These are phyloP conservation scores for Liasis olivaceus DNA, from an alignment of 2,797 vertebrate species.

Conservation along the genomic window DNA sequence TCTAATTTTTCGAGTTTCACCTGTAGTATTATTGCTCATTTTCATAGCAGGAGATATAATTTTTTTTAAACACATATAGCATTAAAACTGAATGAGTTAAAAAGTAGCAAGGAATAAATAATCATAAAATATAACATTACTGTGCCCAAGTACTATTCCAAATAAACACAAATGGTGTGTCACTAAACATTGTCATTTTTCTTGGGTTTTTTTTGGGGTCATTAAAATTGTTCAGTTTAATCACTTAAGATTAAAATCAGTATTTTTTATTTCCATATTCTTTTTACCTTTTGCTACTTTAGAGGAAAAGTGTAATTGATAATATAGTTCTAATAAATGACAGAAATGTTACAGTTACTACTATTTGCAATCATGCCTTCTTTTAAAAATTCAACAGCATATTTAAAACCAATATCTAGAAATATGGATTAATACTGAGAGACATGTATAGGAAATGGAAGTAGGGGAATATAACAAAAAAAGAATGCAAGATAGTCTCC, in stretches of 20 bases:
- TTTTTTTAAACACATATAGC: slow-evolving; percentile 66
- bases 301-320: slow-evolving; percentile 25
- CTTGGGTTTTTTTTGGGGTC: slow-evolving; percentile 50
- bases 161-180: slow-evolving; percentile 57
- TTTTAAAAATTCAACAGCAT: not conserved
- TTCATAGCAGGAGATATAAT: slow-evolving; percentile 66
- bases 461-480: not conserved
- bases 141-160: slow-evolving; percentile 58
- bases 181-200: slow-evolving; percentile 63
- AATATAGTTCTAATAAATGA: not conserved
- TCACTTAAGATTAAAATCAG: slow-evolving; percentile 38
- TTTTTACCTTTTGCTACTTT: slow-evolving; percentile 24
- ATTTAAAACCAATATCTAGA: not conserved
- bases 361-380: slow-evolving; percentile 21
- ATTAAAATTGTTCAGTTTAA: slow-evolving; percentile 55
- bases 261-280: slow-evolving; percentile 37
- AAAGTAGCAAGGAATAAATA: slow-evolving; percentile 70
- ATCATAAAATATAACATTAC: slow-evolving; percentile 71
- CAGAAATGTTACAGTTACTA: slow-evolving; percentile 2
- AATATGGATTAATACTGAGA: not conserved
- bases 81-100: slow-evolving; percentile 70
- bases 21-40: slow-evolving; percentile 64
- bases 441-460: not conserved
- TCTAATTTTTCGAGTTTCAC: no score
- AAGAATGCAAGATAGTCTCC: not conserved